Percentiles rank a stretch among this genome's conserved stretches.
phyloP scores from a whole-genome alignment of 1,140 invertebrate genomes.

The Conopomorpha cramerella region DNA sequence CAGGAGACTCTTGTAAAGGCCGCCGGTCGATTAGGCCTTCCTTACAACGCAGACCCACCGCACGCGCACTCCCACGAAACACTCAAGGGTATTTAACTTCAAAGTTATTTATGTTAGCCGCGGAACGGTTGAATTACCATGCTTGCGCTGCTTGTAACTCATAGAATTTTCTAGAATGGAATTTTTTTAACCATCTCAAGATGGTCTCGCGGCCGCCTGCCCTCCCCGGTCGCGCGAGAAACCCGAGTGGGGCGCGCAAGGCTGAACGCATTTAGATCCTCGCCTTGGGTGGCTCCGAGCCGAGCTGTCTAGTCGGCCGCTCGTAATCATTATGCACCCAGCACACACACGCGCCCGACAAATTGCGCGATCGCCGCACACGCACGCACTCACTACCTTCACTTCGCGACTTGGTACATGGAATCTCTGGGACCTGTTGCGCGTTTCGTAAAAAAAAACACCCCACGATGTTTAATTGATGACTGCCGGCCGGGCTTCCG shows the following conservation, averaged over 20 bases:
- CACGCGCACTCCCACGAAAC: too few species aligned
- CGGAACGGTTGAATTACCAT: too few species aligned
- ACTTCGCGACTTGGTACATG: not conserved
- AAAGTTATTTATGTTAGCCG: too few species aligned
- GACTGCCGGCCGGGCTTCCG: not conserved
- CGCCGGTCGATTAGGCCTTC: not conserved
- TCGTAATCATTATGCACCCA: constrained; percentile 11
- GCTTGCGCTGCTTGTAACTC: too few species aligned
- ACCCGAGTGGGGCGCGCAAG: constrained; percentile 12
- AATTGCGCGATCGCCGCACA: not conserved
- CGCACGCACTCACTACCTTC: not conserved
- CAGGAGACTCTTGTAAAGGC: not conserved
- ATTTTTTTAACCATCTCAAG: not conserved
- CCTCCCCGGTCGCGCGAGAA: not conserved
- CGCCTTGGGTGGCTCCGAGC: constrained; percentile 25
- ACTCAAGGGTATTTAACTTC: too few species aligned
- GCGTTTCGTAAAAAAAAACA: not conserved
- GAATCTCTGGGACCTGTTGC: too few species aligned
- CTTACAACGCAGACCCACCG: not conserved
- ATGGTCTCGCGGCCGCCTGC: not conserved
- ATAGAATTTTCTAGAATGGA: not conserved
- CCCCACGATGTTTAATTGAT: not conserved
- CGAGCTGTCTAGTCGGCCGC: constrained; percentile 25
- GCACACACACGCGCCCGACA: constrained; percentile 2
- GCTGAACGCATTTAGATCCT: constrained; percentile 17